Percentiles rank a stretch among this genome's conserved stretches.
phyloP scores from a whole-genome alignment of 2,113 vertebrate species.

The Heteronetta atricapilla region DNA sequence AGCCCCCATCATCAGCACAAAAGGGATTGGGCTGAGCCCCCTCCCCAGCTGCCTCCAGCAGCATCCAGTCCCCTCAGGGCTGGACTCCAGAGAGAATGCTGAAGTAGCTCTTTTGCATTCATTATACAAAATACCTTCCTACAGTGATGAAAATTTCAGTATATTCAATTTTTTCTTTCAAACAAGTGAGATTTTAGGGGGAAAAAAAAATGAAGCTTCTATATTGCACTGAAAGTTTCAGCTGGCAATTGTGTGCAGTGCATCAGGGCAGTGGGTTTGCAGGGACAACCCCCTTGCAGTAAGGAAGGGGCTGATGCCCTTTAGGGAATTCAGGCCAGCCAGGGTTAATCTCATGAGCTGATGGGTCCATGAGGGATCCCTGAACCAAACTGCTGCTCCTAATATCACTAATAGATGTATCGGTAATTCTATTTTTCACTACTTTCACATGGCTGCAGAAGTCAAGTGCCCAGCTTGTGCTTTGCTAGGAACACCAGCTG shows the following conservation, averaged over 20 bases:
- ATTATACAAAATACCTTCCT: neutral
- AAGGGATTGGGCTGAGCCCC: neutral
- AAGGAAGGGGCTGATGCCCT: accelerated
- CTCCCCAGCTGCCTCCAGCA: neutral
- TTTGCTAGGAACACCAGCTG: neutral
- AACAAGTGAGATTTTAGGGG: neutral
- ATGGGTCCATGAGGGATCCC: neutral
- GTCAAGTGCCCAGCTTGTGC: neutral
- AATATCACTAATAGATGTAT: neutral
- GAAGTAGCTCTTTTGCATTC: neutral
- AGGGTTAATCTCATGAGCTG: neutral
- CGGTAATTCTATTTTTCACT: neutral
- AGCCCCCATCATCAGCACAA: neutral
- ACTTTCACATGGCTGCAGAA: neutral
- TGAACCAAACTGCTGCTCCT: neutral
- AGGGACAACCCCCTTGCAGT: neutral
- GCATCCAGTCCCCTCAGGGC: neutral
- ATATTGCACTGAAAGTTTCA: neutral
- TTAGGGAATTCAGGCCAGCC: neutral
- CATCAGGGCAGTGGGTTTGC: neutral
- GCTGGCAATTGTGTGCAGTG: neutral
- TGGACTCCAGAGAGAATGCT: neutral
- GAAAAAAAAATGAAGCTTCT: too few species aligned
- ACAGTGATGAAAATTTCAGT: neutral
- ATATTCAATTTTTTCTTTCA: neutral